Evolutionary conservation across 2,113 vertebrate species (phyloP).

Genomic region (Turnix velox): DNA sequence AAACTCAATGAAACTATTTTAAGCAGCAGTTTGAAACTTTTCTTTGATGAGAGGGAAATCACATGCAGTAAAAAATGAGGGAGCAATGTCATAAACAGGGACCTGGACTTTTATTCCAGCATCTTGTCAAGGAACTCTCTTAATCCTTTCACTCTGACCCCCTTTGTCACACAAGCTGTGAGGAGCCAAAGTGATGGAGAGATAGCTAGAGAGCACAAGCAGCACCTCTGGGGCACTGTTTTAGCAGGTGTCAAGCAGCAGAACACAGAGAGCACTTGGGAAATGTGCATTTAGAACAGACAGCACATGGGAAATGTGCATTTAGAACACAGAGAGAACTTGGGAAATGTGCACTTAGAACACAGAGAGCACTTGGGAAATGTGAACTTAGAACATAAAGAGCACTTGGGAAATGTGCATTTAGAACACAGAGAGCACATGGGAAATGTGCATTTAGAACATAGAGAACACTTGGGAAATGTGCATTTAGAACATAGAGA

Average conservation of each 20-base stretch:
- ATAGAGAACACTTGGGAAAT: neutral
- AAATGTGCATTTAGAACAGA: neutral
- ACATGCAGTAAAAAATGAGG: neutral
- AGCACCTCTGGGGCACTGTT: neutral
- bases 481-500: neutral
- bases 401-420: neutral
- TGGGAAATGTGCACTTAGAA: neutral
- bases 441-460: neutral
- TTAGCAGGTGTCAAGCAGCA: neutral
- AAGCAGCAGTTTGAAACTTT: constrained; percentile 35
- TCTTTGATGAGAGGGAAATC: constrained; percentile 17
- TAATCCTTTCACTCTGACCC: neutral
- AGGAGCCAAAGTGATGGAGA: neutral
- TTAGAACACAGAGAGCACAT: neutral
- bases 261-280: neutral
- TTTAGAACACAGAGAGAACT: neutral
- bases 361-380: neutral
- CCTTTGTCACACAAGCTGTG: neutral
- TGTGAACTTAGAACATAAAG: neutral
- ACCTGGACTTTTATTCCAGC: neutral
- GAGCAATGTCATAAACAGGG: neutral
- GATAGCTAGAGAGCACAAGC: neutral
- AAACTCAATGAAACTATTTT: constrained; percentile 44
- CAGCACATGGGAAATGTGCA: neutral
- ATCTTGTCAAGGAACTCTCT: neutral